phyloP scores from a whole-genome alignment of 92 coral and sea anemone genomes.

The Porites cylindrica region DNA sequence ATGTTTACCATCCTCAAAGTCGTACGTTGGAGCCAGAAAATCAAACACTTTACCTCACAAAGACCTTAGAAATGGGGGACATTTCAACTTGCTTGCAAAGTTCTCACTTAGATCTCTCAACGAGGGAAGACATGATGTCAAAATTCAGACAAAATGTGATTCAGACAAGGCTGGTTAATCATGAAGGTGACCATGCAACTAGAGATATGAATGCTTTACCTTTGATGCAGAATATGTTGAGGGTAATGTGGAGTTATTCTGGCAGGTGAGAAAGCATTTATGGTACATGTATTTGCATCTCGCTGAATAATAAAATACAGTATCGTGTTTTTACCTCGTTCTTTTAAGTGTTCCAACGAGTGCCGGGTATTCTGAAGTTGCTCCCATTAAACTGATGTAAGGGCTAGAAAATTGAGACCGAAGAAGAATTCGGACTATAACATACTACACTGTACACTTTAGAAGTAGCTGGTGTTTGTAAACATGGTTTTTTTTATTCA shows the following conservation, averaged over 20 bases:
- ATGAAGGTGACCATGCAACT: slow-evolving; percentile 76
- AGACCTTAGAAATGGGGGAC: slow-evolving; percentile 71
- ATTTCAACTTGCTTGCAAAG: slow-evolving; percentile 63
- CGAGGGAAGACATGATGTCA: slow-evolving; percentile 71
- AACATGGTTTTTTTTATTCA: too few relatives aligned
- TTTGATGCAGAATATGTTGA: slow-evolving; percentile 88
- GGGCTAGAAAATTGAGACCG: too few relatives aligned
- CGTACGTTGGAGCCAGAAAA: slow-evolving; percentile 87
- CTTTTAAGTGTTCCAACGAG: too few relatives aligned
- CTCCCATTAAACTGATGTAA: too few relatives aligned
- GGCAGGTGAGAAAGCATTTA: slow-evolving; percentile 77
- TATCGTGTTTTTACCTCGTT: too few relatives aligned
- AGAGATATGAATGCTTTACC: slow-evolving; percentile 81
- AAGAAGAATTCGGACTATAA: too few relatives aligned
- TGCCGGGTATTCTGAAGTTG: too few relatives aligned
- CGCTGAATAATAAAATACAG: too few relatives aligned
- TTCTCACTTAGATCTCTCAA: slow-evolving; percentile 37
- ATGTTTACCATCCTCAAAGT: slow-evolving; percentile 89
- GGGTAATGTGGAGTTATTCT: slow-evolving; percentile 87
- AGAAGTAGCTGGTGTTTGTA: too few relatives aligned
- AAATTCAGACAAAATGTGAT: slow-evolving; percentile 78
- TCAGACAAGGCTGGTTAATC: slow-evolving; percentile 74
- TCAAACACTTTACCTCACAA: slow-evolving; percentile 88
- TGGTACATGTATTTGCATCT: too few relatives aligned
- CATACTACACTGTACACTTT: too few relatives aligned